Base-by-base conservation (phyloP, 2,113 vertebrate species). In the Tychaedon coryphoeus region DNA sequence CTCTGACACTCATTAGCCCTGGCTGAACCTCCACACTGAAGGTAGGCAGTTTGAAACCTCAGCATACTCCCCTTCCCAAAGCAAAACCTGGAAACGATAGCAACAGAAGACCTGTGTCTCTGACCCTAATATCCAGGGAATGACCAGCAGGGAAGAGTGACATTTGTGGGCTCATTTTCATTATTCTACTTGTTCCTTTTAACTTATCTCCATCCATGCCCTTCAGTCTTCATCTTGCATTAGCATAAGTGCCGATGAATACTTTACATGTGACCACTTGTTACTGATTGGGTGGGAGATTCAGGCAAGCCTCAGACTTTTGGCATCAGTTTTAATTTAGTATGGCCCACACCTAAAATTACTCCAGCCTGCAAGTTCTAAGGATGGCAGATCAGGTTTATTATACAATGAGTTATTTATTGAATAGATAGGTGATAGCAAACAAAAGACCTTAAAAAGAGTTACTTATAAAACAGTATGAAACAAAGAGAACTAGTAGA, bases 271-370 rank as follows among this genome's bases (percentile, higher is more conserved):
- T 36, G 57, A 69, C 23, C 12, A 31, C 42, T 57, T 57, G 34
- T 57, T 29, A 42, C 19, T 34, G 42, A 34, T 48, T 0, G 0
- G 26, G 12, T 34, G 43, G 43, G 25, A 75, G 34, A 40, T 50
- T 42, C 17, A 50, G 82, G 20, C 20, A 75, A 75, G 31, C 36
- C 36, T 42, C 45, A 56, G 42, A 57, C 40, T 42, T 85, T 74
- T 66, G 16, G 15, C 69, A 84, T 58, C 58, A 56, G 18, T 38
- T 84, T 56, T 47, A 65, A 65, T 47, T 65, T 48, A n/a, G 12
- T n/a, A 23, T 56, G 24, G 5, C 12, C 24, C 1, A 0, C 16
- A 31, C 61, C 51, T 75, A 50, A 66, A 48, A 66, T 50, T 1
- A 0, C 31, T 50, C 13, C 3, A 7, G 43, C 34, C 51, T 66